A percentile compares a stretch with the other conserved stretches of the same genome.
Evolutionary conservation across 2,888 invertebrate genomes (phyloP).

Genomic region (Dasypolia templi): DNA sequence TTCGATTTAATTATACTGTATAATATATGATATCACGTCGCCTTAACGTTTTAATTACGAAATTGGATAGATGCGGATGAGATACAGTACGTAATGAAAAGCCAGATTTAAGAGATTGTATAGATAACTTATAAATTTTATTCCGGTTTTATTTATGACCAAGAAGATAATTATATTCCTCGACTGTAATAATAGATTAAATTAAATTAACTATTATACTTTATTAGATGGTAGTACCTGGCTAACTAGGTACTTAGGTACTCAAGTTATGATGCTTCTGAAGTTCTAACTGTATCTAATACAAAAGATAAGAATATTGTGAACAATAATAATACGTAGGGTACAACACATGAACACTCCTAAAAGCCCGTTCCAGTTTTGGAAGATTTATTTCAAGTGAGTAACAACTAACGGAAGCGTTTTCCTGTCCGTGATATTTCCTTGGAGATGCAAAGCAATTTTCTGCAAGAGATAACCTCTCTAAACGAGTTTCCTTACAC

Average conservation of each 20-base stretch:
- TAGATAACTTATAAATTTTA: not conserved
- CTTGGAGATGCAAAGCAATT: conserved; percentile 89
- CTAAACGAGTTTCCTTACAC: conserved; percentile 82
- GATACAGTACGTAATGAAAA: conserved; percentile 41
- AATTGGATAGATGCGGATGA: conserved; percentile 51
- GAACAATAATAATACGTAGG: conserved; percentile 10
- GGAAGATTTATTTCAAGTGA: conserved; percentile 75
- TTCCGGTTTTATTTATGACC: not conserved
- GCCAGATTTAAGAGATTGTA: conserved; percentile 15
- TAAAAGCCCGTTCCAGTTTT: conserved; percentile 56
- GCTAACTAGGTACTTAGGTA: not conserved
- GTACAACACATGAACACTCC: conserved; percentile 28
- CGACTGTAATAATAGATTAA: not conserved
- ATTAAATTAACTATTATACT: not conserved
- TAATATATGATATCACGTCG: conserved; percentile 47
- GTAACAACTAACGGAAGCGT: conserved; percentile 81
- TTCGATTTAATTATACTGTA: conserved; percentile 65
- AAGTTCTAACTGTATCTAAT: not conserved
- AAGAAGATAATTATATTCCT: not conserved
- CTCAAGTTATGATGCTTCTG: not conserved
- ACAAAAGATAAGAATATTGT: not conserved
- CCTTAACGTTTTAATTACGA: conserved; percentile 57
- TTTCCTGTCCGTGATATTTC: conserved; percentile 84
- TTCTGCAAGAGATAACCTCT: conserved; percentile 87
- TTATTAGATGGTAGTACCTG: not conserved